phyloP scores from a whole-genome alignment of 2,113 vertebrate genomes.

The Paedocypris sp. region DNA sequence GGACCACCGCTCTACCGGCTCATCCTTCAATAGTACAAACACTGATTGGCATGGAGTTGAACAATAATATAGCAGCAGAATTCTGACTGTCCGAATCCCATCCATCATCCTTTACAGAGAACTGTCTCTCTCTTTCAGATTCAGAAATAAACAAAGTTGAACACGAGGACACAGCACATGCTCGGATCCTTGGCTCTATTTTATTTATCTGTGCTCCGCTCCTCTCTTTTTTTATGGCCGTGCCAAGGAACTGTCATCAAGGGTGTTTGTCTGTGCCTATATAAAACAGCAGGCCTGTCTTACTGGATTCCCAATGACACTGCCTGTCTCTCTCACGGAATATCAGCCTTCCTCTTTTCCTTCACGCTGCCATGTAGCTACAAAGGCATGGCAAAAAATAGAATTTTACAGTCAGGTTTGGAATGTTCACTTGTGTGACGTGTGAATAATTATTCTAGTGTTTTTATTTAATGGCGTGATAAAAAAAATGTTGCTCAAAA shows the following conservation, averaged over 20 bases:
- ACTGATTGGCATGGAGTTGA: slow-evolving; percentile 20
- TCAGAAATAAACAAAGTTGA: slow-evolving; percentile 11
- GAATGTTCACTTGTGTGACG: too few species aligned
- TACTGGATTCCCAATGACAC: slow-evolving; percentile 4
- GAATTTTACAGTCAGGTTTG: too few species aligned
- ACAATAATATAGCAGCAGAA: slow-evolving; percentile 1
- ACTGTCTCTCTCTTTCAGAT: not conserved
- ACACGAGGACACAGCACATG: not conserved
- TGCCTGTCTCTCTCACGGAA: not conserved
- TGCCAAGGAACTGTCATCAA: slow-evolving; percentile 18
- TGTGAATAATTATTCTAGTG: too few species aligned
- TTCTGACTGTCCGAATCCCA: not conserved
- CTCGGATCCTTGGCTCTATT: not conserved
- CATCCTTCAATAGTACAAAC: slow-evolving; percentile 2
- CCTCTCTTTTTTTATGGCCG: not conserved
- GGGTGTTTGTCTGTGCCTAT: not conserved
- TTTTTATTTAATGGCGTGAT: too few species aligned
- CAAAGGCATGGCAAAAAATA: not conserved
- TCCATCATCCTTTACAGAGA: not conserved
- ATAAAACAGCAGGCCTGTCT: slow-evolving; percentile 2
- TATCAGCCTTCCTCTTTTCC: not conserved
- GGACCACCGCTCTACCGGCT: not conserved
- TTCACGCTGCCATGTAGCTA: not conserved
- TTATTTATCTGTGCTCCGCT: not conserved
- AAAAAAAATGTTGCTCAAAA: too few species aligned